Evolutionary conservation across 23 tunicate species (phyloP), one percentile per base, ranked within the genome.

Genomic region (Halocynthia aurantium): DNA sequence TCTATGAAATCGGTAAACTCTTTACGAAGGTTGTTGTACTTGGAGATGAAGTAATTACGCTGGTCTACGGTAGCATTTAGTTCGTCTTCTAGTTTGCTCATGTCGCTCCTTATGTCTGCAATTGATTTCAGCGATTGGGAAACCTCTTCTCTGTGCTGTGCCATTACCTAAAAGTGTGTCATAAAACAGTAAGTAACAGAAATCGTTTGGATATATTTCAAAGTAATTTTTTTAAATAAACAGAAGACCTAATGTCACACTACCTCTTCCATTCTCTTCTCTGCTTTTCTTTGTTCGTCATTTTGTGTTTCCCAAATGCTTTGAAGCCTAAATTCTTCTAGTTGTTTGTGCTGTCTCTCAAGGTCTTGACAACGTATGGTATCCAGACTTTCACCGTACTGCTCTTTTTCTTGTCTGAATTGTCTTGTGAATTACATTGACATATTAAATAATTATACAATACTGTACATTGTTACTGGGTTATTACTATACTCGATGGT

Each of bases 1-100:
- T 89, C 96, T 58, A 81, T 76, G 63, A 89, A 89, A 7, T 66
- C 67, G 8, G 82, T 66, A 69, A 84, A 84, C 7, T 80, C 85
- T 13, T 80, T 52, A 50, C 77, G 50, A 7, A 77, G 54, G 50
- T 89, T 67, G 12, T 78, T 75, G 73, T 85, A 21, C 52, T 80
- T 89, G 22, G 22, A 56, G 7, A 89, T 69, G 52, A 69, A 89
- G 13, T 53, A 19, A 69, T 89, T 69, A 53, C 82, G 75, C 44
- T 73, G 57, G 6, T 67, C 50, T 52, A 70, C 68, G 83, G 81
- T 89, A 10, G 61, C 78, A 7, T 62, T 61, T 49, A 84, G 57
- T 8, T 69, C 85, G 11, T 60, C 49, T 67, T 78, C 81, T 7
- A 86, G 72, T 13, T 67, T 64, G 8, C 22, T 52, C 67, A 67